Evolutionary conservation across 2,888 invertebrate species (phyloP).

Genomic region (Drosophila pegasa): DNA sequence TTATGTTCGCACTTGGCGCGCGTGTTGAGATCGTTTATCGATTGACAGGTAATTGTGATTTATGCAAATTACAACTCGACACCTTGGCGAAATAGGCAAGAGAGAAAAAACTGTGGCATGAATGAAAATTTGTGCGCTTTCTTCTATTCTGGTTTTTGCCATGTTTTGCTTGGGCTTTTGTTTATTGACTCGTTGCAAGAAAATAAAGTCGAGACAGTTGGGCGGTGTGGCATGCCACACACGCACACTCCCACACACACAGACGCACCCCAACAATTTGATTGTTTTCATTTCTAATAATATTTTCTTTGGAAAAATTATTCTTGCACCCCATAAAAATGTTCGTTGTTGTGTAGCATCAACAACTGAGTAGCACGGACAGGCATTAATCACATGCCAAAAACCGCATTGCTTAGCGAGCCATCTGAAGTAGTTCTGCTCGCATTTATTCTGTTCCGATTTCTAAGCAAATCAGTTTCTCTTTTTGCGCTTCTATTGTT

Average conservation of each 20-base stretch:
- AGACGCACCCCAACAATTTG: constrained; percentile 20
- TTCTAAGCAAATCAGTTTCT: constrained; percentile 28
- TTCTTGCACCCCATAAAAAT: constrained; percentile 75
- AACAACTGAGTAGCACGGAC: constrained; percentile 59
- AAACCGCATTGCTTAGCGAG: constrained; percentile 35
- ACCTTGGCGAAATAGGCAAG: constrained; percentile 51
- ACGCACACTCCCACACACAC: background rate
- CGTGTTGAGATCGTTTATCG: constrained; percentile 71
- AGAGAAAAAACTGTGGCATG: constrained; percentile 32
- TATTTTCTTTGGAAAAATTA: constrained; percentile 75
- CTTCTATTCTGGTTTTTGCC: constrained; percentile 28
- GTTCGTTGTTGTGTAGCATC: constrained; percentile 33
- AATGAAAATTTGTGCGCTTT: constrained; percentile 56
- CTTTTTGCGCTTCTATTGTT: constrained; percentile 44
- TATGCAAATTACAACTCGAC: constrained; percentile 73
- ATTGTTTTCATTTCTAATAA: constrained; percentile 78
- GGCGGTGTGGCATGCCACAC: constrained; percentile 18
- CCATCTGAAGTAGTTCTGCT: constrained; percentile 59
- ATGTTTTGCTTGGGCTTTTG: constrained; percentile 55
- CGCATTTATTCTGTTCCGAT: constrained; percentile 40
- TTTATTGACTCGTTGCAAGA: constrained; percentile 67
- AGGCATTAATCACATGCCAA: constrained; percentile 74
- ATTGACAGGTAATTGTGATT: constrained; percentile 80
- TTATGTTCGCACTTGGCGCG: constrained; percentile 55
- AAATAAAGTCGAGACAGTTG: constrained; percentile 57